Conservation (phyloP, 2,888 invertebrate genomes). For the Drosophila colorata region DNA sequence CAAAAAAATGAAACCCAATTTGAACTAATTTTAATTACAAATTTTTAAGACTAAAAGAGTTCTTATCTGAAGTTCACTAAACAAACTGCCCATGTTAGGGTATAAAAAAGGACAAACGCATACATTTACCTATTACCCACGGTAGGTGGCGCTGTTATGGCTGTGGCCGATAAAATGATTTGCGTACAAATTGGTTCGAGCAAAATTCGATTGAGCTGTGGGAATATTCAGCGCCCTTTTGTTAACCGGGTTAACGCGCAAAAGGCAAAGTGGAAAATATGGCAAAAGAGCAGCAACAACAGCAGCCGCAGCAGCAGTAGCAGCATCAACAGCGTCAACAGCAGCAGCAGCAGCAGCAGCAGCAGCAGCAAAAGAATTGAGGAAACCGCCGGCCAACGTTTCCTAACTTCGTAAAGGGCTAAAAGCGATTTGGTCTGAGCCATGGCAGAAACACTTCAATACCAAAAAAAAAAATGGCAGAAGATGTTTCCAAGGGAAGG, state of each 20-base stretch:
- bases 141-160: conserved; percentile 46
- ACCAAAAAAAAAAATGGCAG: conserved; percentile 17
- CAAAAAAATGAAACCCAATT: no score
- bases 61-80: no score
- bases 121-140: conserved; percentile 52
- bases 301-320: conserved; percentile 3
- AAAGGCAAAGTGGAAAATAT: conserved; percentile 60
- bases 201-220: conserved; percentile 81
- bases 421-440: conserved; percentile 55
- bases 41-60: no score
- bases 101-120: conserved; percentile 48
- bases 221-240: conserved; percentile 77
- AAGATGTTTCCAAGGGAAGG: conserved; percentile 35
- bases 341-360: conserved; percentile 4
- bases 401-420: conserved; percentile 63
- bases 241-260: conserved; percentile 72
- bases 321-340: conserved; percentile 4
- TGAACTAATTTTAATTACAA: no score
- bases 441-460: conserved; percentile 37
- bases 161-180: conserved; percentile 78
- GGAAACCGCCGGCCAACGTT: conserved; percentile 40
- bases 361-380: conserved; percentile 21
- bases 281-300: conserved; percentile 52
- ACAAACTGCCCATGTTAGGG: conserved; percentile 3
- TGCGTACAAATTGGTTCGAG: conserved; percentile 82